Base-by-base conservation (phyloP, 2,113 vertebrate genomes). In the Eretmochelys imbricata region DNA sequence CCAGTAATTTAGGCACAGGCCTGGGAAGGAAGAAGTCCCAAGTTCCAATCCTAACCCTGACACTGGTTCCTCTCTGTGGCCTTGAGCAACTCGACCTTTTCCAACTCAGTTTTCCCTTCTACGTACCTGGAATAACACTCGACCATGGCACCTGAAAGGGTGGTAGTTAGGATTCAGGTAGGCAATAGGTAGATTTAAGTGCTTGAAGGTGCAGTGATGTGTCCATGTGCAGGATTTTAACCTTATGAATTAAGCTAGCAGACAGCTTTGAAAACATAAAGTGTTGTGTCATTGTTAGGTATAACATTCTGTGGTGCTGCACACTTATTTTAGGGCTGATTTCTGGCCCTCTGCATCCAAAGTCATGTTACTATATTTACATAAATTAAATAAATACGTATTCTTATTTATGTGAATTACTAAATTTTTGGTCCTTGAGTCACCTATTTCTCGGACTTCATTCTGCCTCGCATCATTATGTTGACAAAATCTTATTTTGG, bases 401-500 rank as follows among this genome's bases (percentile, higher is more conserved):
- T 27, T 46, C 91, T 38, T 20, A 51, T 62, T 46, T 11, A 46
- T 50, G 57, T 65, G 69, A 92, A 83, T 82, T 19, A 79, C 31
- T 86, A 8, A 11, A 5, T 88, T 87, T 89, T 95, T 82, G 72
- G 80, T 53, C 95, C 95, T 59, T 85, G 38, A 81, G 72, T 89
- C 90, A 92, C 85, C 85, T 89, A 19, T 17, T 69, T 69, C 29
- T 14, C 94, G 65, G 78, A 35, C 38, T 88, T 57, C 81, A 48
- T 48, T 92, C 35, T 84, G 62, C 53, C n/a, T 81, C 93, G 1
- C 13, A 88, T 82, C 19, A 29, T 11, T 92, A 91, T 87, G 85
- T 89, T 94, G 87, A 92, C 85, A 95, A 95, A 84, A 89, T 69
- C 55, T 59, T 92, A 95, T 88, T 92, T 17, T 42, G 31, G 57